A percentile compares a stretch with the other conserved stretches of the same genome.
phyloP scores from a whole-genome alignment of 1,140 invertebrate genomes.

The Euura saliciscinereae region DNA sequence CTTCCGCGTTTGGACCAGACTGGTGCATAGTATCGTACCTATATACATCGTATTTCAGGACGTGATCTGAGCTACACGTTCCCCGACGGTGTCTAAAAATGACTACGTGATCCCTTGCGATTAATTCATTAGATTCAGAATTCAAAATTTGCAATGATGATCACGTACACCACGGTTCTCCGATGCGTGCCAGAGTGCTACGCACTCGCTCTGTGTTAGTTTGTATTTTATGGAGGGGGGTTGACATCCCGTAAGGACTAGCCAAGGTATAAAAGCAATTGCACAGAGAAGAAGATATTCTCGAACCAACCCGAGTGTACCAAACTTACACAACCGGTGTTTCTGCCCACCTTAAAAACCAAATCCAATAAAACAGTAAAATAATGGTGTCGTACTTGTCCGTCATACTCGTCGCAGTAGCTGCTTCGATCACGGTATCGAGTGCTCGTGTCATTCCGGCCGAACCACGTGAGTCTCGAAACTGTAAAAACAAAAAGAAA shows the following conservation, averaged over 20 bases:
- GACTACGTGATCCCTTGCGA: slow-evolving; percentile 25
- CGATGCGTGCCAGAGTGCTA: slow-evolving; percentile 40
- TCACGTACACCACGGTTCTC: slow-evolving; percentile 43
- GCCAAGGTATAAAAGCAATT: slow-evolving; percentile 51
- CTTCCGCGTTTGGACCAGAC: too few relatives aligned
- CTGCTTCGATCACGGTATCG: slow-evolving; percentile 10
- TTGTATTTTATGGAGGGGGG: slow-evolving; percentile 14
- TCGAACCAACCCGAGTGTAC: neutral
- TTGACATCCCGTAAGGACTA: slow-evolving; percentile 15
- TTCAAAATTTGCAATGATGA: slow-evolving; percentile 32
- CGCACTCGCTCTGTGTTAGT: slow-evolving; percentile 25
- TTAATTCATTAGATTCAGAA: slow-evolving; percentile 46
- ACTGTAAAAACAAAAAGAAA: neutral
- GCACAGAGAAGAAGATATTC: slow-evolving; percentile 23
- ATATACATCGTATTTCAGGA: too few relatives aligned
- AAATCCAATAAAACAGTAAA: neutral
- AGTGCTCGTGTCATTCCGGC: slow-evolving; percentile 23
- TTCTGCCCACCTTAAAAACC: neutral
- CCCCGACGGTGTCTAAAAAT: slow-evolving; percentile 19
- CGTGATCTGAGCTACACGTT: slow-evolving; percentile 11
- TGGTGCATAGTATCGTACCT: too few relatives aligned
- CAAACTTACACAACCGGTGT: slow-evolving; percentile 4
- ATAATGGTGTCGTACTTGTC: slow-evolving; percentile 21
- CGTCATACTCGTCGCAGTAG: slow-evolving; percentile 12
- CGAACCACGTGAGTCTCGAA: slow-evolving; percentile 29